A percentile compares a stretch with the other conserved stretches of the same genome.
Evolutionary conservation across 53 echinoderm and acorn worm species (phyloP).

Genomic region (Henricia sp.): DNA sequence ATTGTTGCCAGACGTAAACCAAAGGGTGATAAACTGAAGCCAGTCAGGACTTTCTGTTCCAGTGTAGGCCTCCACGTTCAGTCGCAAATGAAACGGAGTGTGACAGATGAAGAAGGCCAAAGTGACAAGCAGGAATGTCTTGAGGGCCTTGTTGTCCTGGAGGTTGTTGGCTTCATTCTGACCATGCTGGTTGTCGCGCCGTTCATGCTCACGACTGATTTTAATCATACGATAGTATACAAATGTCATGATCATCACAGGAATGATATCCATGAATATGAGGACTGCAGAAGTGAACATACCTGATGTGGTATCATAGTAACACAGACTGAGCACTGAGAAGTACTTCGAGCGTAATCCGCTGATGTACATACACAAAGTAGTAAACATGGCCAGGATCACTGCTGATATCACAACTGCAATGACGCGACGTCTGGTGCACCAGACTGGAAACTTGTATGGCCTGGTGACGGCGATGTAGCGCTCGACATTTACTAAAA

Average conservation of each 20-base stretch:
- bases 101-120: constrained; percentile 10
- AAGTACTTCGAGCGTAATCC: background rate
- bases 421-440: too few species aligned
- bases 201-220: constrained; percentile 29
- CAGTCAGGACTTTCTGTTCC: background rate
- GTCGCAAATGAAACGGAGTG: background rate
- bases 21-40: background rate
- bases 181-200: background rate
- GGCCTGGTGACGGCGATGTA: too few species aligned
- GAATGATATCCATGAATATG: background rate
- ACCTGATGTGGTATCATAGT: background rate
- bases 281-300: background rate
- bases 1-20: background rate
- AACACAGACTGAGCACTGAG: background rate
- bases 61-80: background rate
- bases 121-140: constrained; percentile 26
- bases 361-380: too few species aligned
- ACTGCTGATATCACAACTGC: too few species aligned
- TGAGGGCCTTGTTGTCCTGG: constrained; percentile 16
- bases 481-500: too few species aligned
- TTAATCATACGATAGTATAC: constrained; percentile 19
- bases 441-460: too few species aligned
- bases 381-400: too few species aligned
- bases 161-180: background rate
- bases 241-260: background rate